A percentile compares a stretch with the other conserved stretches of the same genome.
Evolutionary conservation across 2,888 invertebrate species (phyloP).

Genomic region (Torymus auratus): DNA sequence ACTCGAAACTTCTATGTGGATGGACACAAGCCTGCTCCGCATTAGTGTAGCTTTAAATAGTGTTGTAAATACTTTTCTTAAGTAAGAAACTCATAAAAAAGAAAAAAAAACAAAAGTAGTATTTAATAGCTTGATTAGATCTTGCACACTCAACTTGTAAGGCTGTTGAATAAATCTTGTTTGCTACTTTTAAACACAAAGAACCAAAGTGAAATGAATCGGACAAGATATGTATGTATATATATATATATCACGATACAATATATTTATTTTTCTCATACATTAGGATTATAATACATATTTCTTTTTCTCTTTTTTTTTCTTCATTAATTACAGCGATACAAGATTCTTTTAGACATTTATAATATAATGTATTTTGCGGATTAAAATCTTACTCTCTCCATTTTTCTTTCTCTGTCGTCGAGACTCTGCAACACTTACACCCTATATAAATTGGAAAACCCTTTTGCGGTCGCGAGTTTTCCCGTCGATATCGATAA

Average conservation of each 20-base stretch:
- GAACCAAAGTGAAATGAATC: neutral
- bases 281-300: slow-evolving; percentile 72
- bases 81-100: neutral
- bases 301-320: slow-evolving; percentile 59
- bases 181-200: neutral
- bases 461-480: slow-evolving; percentile 52
- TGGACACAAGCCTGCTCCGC: slow-evolving; percentile 96
- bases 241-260: slow-evolving; percentile 67
- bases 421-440: slow-evolving; percentile 66
- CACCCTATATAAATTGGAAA: slow-evolving; percentile 62
- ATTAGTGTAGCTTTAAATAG: slow-evolving; percentile 78
- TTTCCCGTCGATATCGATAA: slow-evolving; percentile 29
- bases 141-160: slow-evolving; percentile 8
- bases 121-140: slow-evolving; percentile 20
- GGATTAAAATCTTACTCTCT: slow-evolving; percentile 67
- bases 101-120: slow-evolving; percentile 8
- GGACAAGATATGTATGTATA: slow-evolving; percentile 19
- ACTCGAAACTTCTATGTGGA: slow-evolving; percentile 99
- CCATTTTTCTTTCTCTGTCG: slow-evolving; percentile 1
- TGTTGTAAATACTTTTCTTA: slow-evolving; percentile 39
- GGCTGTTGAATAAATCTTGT: slow-evolving; percentile 7
- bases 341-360: slow-evolving; percentile 73
- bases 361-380: slow-evolving; percentile 73
- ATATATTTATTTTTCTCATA: slow-evolving; percentile 73
- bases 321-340: slow-evolving; percentile 72